phyloP scores from a whole-genome alignment of 2,113 vertebrate genomes.

The Camarhynchus parvulus region DNA sequence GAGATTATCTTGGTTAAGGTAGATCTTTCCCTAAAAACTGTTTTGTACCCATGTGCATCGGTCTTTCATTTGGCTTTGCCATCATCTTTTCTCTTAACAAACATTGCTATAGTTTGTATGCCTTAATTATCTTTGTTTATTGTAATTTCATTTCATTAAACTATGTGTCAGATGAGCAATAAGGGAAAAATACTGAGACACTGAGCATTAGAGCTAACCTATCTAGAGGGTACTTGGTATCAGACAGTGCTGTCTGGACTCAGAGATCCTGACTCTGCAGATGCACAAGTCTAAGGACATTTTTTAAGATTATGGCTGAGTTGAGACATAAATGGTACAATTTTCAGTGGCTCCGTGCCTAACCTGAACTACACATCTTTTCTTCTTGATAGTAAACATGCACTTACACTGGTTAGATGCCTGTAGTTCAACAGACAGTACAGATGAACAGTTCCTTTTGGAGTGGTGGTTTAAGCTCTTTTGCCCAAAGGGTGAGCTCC shows the following conservation, averaged over 20 bases:
- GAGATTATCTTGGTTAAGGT: neutral
- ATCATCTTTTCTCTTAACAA: neutral
- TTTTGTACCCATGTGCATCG: neutral
- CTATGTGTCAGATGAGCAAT: neutral
- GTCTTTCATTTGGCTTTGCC: neutral
- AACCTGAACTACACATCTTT: neutral
- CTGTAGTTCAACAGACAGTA: neutral
- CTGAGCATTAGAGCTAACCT: neutral
- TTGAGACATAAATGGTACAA: neutral
- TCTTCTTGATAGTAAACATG: neutral
- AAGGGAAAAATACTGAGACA: neutral
- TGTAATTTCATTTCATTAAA: neutral
- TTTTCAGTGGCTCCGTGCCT: neutral
- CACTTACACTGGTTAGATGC: neutral
- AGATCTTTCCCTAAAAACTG: neutral
- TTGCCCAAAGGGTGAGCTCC: neutral
- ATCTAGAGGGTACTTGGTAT: neutral
- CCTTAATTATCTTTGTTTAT: neutral
- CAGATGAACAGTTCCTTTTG: neutral
- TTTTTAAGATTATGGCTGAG: neutral
- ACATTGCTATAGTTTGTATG: neutral
- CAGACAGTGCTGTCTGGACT: neutral
- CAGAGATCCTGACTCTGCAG: neutral
- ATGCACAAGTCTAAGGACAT: neutral
- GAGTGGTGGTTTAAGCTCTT: neutral